Evolutionary conservation across 2,888 invertebrate genomes (phyloP).

Genomic region (Nemotelus nigrinus): DNA sequence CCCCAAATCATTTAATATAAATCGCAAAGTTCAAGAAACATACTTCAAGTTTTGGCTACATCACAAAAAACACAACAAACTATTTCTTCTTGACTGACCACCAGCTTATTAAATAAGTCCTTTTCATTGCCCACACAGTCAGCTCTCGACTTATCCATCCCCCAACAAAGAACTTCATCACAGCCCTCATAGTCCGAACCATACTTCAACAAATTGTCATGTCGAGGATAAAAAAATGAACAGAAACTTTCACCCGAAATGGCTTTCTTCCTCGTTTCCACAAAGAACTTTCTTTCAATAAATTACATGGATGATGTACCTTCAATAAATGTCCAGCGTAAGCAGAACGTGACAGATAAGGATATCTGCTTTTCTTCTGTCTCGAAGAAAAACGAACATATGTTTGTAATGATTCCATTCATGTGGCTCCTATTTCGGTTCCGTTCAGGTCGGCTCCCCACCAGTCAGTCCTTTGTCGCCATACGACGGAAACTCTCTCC

Average conservation of each 20-base stretch:
- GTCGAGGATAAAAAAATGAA: conserved; percentile 37
- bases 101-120: conserved; percentile 30
- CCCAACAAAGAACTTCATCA: conserved; percentile 26
- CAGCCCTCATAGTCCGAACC: conserved; percentile 11
- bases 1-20: background rate
- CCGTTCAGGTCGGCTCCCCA: conserved; percentile 8
- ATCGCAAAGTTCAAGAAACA: conserved; percentile 3
- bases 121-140: background rate
- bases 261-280: conserved; percentile 31
- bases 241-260: conserved; percentile 34
- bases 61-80: conserved; percentile 8
- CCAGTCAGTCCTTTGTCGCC: conserved; percentile 4
- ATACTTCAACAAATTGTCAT: conserved; percentile 39
- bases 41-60: conserved; percentile 11
- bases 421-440: conserved; percentile 39
- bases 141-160: conserved; percentile 1
- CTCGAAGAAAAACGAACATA: conserved; percentile 37
- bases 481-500: conserved; percentile 16
- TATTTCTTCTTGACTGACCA: background rate
- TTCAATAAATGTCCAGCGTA: conserved; percentile 50
- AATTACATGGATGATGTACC: conserved; percentile 47
- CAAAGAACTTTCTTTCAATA: conserved; percentile 45
- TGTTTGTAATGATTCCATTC: conserved; percentile 46
- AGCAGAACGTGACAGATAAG: conserved; percentile 50
- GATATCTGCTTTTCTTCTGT: conserved; percentile 43